These are phyloP conservation scores for Euzophera pinguis DNA, from an alignment of 2,888 invertebrate species.

Conservation along the genomic window DNA sequence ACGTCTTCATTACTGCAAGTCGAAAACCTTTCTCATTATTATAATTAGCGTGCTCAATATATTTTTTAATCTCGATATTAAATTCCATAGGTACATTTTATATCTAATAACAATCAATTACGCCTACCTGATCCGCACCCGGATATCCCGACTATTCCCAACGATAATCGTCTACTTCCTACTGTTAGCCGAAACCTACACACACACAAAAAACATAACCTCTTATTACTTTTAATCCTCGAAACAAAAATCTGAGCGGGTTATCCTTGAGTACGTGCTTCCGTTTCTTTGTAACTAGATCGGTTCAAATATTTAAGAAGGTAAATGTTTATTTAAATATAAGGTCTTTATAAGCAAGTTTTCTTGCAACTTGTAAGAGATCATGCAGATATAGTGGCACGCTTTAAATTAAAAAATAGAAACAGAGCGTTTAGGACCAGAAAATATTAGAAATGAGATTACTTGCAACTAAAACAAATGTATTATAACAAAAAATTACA, in stretches of 20 bases:
- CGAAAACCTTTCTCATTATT: too few relatives aligned
- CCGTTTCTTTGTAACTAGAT: conserved; percentile 47
- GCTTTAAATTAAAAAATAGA: too few relatives aligned
- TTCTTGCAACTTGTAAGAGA: too few relatives aligned
- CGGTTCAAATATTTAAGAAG: not conserved
- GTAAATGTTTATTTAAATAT: not conserved
- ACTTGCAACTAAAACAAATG: too few relatives aligned
- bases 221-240: conserved; percentile 59
- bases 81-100: not conserved
- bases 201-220: conserved; percentile 52
- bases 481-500: too few relatives aligned
- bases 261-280: conserved; percentile 57
- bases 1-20: too few relatives aligned
- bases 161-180: conserved; percentile 69
- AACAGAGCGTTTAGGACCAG: too few relatives aligned
- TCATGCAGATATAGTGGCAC: too few relatives aligned
- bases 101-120: conserved; percentile 27
- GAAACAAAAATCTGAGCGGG: conserved; percentile 54
- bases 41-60: too few relatives aligned
- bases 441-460: too few relatives aligned
- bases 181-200: conserved; percentile 51
- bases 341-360: not conserved
- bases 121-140: conserved; percentile 61
- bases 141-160: conserved; percentile 47
- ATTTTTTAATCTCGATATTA: not conserved